Conservation (phyloP, 2,113 vertebrate genomes). For the Sterrhoptilus dennistouni region DNA sequence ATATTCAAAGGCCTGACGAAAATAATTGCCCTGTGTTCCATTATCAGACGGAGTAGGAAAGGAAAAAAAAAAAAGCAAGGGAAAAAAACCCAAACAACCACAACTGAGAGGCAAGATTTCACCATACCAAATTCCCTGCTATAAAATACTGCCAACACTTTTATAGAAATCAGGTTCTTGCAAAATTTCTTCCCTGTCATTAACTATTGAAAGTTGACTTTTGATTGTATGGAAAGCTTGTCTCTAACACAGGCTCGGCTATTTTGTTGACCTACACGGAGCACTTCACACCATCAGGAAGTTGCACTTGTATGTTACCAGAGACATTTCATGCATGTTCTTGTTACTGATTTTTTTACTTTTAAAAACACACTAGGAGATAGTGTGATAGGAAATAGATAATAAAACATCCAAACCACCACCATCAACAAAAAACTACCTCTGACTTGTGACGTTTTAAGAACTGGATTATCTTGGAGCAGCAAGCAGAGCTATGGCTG, state of each 20-base stretch:
- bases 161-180: not conserved
- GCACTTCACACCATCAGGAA: not conserved
- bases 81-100: not conserved
- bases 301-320: not conserved
- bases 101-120: not conserved
- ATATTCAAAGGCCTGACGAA: not conserved
- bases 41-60: not conserved
- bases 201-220: not conserved
- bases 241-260: not conserved
- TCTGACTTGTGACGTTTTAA: not conserved
- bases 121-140: not conserved
- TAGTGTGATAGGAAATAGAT: too few species aligned
- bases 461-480: not conserved
- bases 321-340: not conserved
- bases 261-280: not conserved
- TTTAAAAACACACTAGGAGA: not conserved
- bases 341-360: not conserved
- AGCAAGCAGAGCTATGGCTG: not conserved
- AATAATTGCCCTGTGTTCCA: not conserved
- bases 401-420: too few species aligned
- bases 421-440: not conserved
- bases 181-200: not conserved
- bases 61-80: not conserved
- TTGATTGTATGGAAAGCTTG: not conserved
- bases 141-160: not conserved